Base-by-base conservation (phyloP, 2,888 invertebrate genomes). In the Oeneis ivallda region DNA sequence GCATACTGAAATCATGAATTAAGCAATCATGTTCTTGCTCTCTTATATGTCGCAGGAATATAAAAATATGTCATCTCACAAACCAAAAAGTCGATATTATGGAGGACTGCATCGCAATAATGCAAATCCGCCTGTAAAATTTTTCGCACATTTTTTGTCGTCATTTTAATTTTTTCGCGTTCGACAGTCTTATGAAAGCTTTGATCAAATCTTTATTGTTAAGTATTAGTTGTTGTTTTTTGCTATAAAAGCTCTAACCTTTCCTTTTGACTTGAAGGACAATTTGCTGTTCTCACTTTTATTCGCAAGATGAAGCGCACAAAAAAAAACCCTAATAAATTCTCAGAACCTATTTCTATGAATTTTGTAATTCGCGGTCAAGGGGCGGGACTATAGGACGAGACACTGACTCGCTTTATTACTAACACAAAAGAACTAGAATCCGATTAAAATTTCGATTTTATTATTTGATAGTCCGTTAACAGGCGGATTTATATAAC, bases 1-100 rank as follows among this genome's bases (percentile, higher is more conserved):
- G 56, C 60, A 64, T 57, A 49, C 43, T 60, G 52, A 62, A 56
- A 53, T 34, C 45, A 64, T 64, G 59, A 34, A 62, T 45, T 62
- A 68, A 76, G 73, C 71, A 74, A 75, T 73, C 69, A 76, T 77
- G 75, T 77, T 64, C 66, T 67, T 73, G 78, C 79, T 80, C 79
- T 79, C 76, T 76, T 69, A 52, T 52, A 34, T 61, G 52, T 41
- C 66, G 49, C 54, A 66, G 41, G 58, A 52, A 60, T 39, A 11
- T 17, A 41, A 41, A 13, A n/a, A n/a, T n/a, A 13, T 19, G 13
- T 19, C 39, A 56, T 11, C 17, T 54, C 53, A 10, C 1, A 39
- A 37, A 37, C 17, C 6, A 17, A 2, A 17, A 15, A 39, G 34
- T 54, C 39, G 32, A 53, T 15, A 54, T 17, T 7, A 45, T 0